Conservation (phyloP, 1,140 invertebrate species). For the Chironomus tepperi region DNA sequence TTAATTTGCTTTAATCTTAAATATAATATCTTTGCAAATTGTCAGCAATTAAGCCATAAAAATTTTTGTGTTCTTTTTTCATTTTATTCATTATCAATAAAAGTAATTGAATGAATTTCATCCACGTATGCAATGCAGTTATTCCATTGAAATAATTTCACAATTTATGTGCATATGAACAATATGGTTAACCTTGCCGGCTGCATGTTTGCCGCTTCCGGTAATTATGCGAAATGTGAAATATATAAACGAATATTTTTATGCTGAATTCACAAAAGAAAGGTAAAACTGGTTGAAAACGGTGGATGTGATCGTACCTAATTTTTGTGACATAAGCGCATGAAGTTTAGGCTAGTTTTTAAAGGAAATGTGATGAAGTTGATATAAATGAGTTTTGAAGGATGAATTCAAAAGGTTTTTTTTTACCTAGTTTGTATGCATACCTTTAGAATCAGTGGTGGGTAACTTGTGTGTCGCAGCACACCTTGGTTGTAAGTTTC, state of each 20-base stretch:
- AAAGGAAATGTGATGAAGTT: neutral
- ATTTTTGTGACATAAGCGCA: neutral
- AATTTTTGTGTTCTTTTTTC: too few relatives aligned
- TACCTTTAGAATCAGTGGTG: too few relatives aligned
- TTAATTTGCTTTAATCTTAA: neutral
- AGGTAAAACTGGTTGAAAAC: neutral
- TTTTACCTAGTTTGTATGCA: too few relatives aligned
- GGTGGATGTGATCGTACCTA: neutral
- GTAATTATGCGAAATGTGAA: slow-evolving; percentile 1
- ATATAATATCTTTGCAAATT: neutral
- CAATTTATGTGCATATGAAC: neutral
- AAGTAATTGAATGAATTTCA: neutral
- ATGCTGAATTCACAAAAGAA: too few relatives aligned
- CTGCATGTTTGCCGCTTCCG: slow-evolving; percentile 6
- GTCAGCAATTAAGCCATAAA: neutral
- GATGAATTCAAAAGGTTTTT: too few relatives aligned
- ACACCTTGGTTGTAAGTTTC: too few relatives aligned
- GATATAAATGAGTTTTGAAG: too few relatives aligned
- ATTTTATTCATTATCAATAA: too few relatives aligned
- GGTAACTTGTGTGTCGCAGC: too few relatives aligned
- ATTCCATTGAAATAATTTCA: neutral
- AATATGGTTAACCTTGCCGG: slow-evolving; percentile 13
- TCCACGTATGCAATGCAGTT: neutral
- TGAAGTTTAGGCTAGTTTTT: neutral
- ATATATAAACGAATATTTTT: too few relatives aligned